phyloP scores from a whole-genome alignment of 2,888 invertebrate species.

The Emesis russula region DNA sequence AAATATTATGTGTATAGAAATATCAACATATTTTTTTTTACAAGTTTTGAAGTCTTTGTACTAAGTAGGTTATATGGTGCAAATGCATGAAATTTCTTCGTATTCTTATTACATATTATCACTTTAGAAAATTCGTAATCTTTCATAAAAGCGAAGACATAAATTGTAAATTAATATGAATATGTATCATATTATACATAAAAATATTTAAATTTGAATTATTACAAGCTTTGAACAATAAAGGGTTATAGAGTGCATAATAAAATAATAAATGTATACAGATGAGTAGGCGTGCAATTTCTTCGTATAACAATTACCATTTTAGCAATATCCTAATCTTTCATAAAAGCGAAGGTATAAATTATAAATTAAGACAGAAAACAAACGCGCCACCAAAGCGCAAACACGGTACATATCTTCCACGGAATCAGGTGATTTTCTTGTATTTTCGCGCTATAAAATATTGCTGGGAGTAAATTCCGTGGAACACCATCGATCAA shows the following conservation, averaged over 20 bases:
- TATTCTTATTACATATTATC: too few relatives aligned
- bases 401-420: constrained; percentile 47
- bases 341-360: constrained; percentile 8
- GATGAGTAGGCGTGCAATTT: neutral
- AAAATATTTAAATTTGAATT: too few relatives aligned
- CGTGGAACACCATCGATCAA: constrained; percentile 92
- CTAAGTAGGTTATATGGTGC: too few relatives aligned
- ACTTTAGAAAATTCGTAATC: neutral
- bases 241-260: too few relatives aligned
- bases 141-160: neutral
- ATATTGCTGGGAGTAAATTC: constrained; percentile 92
- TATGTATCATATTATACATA: too few relatives aligned
- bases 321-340: constrained; percentile 3
- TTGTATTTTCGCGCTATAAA: constrained; percentile 92
- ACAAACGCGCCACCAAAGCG: constrained; percentile 37
- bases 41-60: too few relatives aligned
- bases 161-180: constrained; percentile 19
- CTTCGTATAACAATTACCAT: neutral
- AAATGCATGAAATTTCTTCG: neutral
- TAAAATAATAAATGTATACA: neutral
- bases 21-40: too few relatives aligned
- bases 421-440: constrained; percentile 90
- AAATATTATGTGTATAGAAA: too few relatives aligned
- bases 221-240: too few relatives aligned
- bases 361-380: constrained; percentile 28